Base-by-base conservation (phyloP, 2,797 vertebrate species). In the Labeo calbasu region DNA sequence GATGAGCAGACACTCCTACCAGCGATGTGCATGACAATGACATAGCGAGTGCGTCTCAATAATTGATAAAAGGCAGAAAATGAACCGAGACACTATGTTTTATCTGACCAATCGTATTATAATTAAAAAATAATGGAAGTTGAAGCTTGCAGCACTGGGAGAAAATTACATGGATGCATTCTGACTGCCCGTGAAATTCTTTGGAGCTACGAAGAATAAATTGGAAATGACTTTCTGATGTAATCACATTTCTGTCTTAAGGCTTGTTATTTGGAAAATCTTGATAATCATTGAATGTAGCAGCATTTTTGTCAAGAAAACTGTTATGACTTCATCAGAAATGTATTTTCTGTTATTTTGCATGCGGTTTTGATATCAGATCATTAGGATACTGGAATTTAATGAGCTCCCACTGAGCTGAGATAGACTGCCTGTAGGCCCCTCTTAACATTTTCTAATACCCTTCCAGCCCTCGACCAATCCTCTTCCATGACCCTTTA, bases 1-100 rank as follows among this genome's bases (percentile, higher is more conserved):
- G 89, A 89, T 88, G 91, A 93, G 91, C 92, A 92, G 89, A 89
- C 92, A 87, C 82, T 90, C 90, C 89, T 23, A 91, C 92, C 92
- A 92, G 92, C 92, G 92, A 63, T 93, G 91, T 89, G 92, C 84
- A 55, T 93, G 93, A 93, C 94, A 94, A 92, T 94, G 93, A 94
- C 93, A 93, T 91, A 92, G 90, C 90, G 91, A 91, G 88, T 90
- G 87, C 90, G 50, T 76, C 59, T 73, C 8, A 8, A 66, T 43
- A 73, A 48, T 19, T 78, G 59, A 65, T 79, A 73, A 15, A 73
- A 15, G 21, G 32, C 81, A 65, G 75, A 87, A 76, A 65, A 82
- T 76, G 13, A 75, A 53, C 59, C 0, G 10, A 75, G 81, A 63
- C 70, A 14, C 46, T 15, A 4, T 43, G 53, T 65, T 66, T 76